Conservation (phyloP, 2,797 vertebrate species). For the Rhinella marina region DNA sequence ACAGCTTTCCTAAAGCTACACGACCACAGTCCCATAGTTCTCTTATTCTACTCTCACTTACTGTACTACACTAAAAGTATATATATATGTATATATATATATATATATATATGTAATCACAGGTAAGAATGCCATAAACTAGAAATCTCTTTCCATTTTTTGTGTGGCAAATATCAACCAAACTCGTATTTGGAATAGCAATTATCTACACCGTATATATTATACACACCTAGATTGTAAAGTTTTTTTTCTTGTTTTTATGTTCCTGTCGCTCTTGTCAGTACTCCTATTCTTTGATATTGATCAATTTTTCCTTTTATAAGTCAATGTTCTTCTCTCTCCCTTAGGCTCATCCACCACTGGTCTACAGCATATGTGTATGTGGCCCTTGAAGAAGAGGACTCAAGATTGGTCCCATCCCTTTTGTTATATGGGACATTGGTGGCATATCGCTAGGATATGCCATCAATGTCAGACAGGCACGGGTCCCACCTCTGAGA, state of each 20-base stretch:
- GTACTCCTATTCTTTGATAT: background rate
- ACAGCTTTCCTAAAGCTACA: constrained; percentile 1
- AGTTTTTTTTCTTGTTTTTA: background rate
- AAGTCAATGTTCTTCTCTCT: background rate
- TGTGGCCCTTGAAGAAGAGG: background rate
- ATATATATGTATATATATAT: too few species aligned
- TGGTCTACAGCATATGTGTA: background rate
- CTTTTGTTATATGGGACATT: background rate
- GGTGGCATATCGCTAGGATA: too few species aligned
- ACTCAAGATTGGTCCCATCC: background rate
- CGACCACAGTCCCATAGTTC: background rate
- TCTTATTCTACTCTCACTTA: background rate
- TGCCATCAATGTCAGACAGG: too few species aligned
- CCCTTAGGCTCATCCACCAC: background rate
- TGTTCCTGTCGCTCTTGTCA: background rate
- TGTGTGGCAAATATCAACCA: background rate
- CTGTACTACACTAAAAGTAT: background rate
- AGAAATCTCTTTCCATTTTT: background rate
- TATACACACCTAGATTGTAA: background rate
- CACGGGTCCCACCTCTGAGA: too few species aligned
- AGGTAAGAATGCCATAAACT: background rate
- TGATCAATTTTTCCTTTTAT: background rate
- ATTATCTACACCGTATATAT: background rate
- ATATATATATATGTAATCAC: background rate
- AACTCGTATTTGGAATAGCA: too few species aligned